phyloP scores from a whole-genome alignment of 2,888 invertebrate genomes.

The Drosophila emarginata region DNA sequence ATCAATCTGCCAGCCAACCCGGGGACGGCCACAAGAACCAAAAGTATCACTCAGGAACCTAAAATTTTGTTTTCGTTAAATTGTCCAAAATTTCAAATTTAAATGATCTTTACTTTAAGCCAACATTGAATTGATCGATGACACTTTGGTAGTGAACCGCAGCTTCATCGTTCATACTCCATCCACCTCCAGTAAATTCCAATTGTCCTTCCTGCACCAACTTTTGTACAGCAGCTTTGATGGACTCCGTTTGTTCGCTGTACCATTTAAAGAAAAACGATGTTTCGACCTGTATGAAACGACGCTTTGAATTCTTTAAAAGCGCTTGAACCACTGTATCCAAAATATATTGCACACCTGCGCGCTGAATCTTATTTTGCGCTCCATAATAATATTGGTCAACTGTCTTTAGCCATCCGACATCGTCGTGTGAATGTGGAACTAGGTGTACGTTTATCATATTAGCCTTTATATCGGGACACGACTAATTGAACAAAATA shows the following conservation, averaged over 20 bases:
- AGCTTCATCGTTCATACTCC: constrained; percentile 94
- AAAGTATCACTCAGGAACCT: constrained; percentile 87
- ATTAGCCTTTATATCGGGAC: constrained; percentile 84
- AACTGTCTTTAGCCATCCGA: constrained; percentile 96
- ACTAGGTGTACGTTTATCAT: constrained; percentile 92
- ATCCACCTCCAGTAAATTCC: constrained; percentile 90
- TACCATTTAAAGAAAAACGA: constrained; percentile 95
- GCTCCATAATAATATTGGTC: constrained; percentile 96
- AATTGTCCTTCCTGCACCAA: constrained; percentile 89
- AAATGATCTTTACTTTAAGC: constrained; percentile 84
- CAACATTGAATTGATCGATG: constrained; percentile 89
- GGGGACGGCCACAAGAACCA: constrained; percentile 89
- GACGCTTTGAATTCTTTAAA: constrained; percentile 87
- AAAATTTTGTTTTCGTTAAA: constrained; percentile 8
- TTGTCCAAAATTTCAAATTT: background rate
- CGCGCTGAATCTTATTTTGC: constrained; percentile 87
- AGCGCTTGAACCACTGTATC: constrained; percentile 92
- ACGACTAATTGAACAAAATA: constrained; percentile 85
- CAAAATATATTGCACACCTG: constrained; percentile 95
- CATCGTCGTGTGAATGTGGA: constrained; percentile 96
- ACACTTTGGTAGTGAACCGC: constrained; percentile 87
- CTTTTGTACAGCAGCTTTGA: constrained; percentile 85
- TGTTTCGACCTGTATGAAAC: constrained; percentile 95
- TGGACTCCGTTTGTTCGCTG: constrained; percentile 86
- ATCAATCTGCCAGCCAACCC: constrained; percentile 93